Percentiles rank a stretch among this genome's conserved stretches.
Evolutionary conservation across 1,140 invertebrate genomes (phyloP).

Genomic region (Drosophila neocordata): DNA sequence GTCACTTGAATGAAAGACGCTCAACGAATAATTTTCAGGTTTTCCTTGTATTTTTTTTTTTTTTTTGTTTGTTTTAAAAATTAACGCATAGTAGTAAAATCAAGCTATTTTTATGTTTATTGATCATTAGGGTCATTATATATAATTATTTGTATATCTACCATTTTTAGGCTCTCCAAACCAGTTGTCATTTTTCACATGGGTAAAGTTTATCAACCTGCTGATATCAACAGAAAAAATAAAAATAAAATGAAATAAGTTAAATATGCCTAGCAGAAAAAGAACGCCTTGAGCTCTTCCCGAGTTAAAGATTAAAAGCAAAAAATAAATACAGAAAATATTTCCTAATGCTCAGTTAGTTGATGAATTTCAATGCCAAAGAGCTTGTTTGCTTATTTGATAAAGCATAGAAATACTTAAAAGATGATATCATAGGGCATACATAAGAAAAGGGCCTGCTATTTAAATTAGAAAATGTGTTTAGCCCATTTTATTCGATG

Average conservation of each 20-base stretch:
- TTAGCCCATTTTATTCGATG: conserved; percentile 6
- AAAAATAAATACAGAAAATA: conserved; percentile 62
- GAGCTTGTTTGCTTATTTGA: conserved; percentile 37
- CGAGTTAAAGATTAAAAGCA: conserved; percentile 8
- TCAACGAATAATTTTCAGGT: conserved; percentile 4
- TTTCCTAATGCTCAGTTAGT: conserved; percentile 46
- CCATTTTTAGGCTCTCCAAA: conserved; percentile 29
- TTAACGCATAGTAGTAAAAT: conserved; percentile 61
- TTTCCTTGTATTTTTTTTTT: conserved; percentile 49
- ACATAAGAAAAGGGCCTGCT: neutral
- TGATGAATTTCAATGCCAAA: conserved; percentile 55
- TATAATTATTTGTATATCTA: conserved; percentile 25
- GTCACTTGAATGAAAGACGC: neutral
- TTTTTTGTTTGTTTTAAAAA: conserved; percentile 70
- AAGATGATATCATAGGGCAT: conserved; percentile 75
- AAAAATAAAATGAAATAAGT: neutral
- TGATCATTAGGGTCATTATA: conserved; percentile 75
- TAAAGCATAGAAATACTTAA: conserved; percentile 64
- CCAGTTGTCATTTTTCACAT: conserved; percentile 73
- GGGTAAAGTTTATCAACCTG: conserved; percentile 71
- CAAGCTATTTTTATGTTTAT: conserved; percentile 52
- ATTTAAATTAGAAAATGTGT: conserved; percentile 47
- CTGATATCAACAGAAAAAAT: conserved; percentile 47
- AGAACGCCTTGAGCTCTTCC: conserved; percentile 47
- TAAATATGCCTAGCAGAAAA: conserved; percentile 27